Conservation (phyloP, 2,113 vertebrate genomes). For the Dascyllus trimaculatus region DNA sequence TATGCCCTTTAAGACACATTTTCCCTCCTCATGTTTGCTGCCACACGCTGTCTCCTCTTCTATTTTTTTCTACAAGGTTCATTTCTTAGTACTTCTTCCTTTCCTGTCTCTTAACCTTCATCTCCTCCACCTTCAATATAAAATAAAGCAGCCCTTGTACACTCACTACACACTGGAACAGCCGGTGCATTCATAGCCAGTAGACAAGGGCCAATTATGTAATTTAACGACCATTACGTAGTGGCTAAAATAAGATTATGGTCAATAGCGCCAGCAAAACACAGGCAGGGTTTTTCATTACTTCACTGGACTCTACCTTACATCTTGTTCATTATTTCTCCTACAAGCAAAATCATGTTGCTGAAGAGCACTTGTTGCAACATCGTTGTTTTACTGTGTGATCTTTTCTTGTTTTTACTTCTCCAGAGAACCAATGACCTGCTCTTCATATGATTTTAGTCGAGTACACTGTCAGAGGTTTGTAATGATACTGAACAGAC, state of each 20-base stretch:
- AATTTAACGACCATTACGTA: conserved; percentile 76
- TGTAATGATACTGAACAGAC: conserved; percentile 48
- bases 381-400: conserved; percentile 12
- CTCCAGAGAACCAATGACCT: conserved; percentile 35
- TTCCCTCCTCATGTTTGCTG: background rate
- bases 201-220: conserved; percentile 78
- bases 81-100: background rate
- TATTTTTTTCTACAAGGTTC: conserved; percentile 5
- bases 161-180: conserved; percentile 61
- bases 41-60: conserved; percentile 25
- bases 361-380: background rate
- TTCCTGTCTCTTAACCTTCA: conserved; percentile 26
- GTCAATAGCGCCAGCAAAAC: conserved; percentile 54
- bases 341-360: background rate
- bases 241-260: conserved; percentile 79
- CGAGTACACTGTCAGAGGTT: conserved; percentile 15
- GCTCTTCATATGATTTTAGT: conserved; percentile 39
- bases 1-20: background rate
- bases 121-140: conserved; percentile 40
- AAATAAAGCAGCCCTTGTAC: conserved; percentile 67
- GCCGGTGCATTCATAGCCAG: conserved; percentile 70
- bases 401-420: conserved; percentile 30
- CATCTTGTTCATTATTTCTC: conserved; percentile 30
- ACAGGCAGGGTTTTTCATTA: conserved; percentile 61
- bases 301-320: conserved; percentile 43